Evolutionary conservation across 1,140 invertebrate species (phyloP).

Genomic region (Pseudobourletiella spinata): DNA sequence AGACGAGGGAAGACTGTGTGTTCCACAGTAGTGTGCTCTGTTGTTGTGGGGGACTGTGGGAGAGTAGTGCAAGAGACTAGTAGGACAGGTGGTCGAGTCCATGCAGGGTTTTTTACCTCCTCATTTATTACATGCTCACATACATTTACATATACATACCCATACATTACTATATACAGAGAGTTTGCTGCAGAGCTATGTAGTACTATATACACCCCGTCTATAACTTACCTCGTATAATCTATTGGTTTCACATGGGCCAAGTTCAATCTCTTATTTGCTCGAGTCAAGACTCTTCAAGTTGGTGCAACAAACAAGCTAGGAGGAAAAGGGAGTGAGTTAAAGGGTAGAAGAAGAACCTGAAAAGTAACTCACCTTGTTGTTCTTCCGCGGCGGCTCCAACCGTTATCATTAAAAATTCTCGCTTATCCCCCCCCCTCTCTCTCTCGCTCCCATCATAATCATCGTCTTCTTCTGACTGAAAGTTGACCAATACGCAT

Average conservation of each 20-base stretch:
- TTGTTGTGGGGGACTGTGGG: background rate
- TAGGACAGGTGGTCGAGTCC: background rate
- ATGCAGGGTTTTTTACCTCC: constrained; percentile 3
- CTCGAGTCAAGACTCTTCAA: constrained; percentile 3
- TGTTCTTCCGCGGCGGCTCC: background rate
- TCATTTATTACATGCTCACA: background rate
- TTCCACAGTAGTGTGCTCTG: too few relatives aligned
- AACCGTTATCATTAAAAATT: background rate
- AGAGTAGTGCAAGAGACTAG: constrained; percentile 4
- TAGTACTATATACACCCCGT: too few relatives aligned
- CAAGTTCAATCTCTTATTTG: constrained; percentile 7
- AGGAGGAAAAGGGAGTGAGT: too few relatives aligned
- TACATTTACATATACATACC: too few relatives aligned
- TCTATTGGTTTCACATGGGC: background rate
- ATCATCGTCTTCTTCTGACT: too few relatives aligned
- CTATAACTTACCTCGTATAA: too few relatives aligned
- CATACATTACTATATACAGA: too few relatives aligned
- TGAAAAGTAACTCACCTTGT: constrained; percentile 10
- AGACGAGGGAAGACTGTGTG: too few relatives aligned
- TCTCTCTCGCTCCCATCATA: too few relatives aligned
- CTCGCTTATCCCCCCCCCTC: too few relatives aligned
- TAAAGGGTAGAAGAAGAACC: constrained; percentile 1
- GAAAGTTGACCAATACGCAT: background rate
- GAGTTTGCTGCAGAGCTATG: too few relatives aligned
- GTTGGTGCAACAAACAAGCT: too few relatives aligned